phyloP scores from a whole-genome alignment of 2,888 invertebrate genomes.

The Mongoloraphidia duomilia region DNA sequence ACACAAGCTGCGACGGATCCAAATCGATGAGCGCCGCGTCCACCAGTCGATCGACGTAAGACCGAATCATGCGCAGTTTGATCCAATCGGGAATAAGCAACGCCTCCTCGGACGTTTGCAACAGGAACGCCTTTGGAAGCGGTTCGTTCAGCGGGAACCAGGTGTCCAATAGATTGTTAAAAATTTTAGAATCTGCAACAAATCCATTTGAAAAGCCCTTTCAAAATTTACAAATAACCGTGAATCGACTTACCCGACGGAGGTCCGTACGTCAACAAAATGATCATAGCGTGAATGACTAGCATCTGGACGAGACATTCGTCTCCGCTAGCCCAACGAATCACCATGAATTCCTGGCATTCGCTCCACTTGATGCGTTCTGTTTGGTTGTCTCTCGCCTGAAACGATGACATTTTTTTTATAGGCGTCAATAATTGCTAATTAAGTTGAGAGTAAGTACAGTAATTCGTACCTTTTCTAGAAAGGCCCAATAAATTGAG shows the following conservation, averaged over 20 bases:
- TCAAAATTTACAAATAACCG: too few species aligned
- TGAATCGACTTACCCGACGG: slow-evolving; percentile 21
- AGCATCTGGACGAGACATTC: slow-evolving; percentile 64
- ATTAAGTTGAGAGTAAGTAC: neutral
- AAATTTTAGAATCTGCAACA: slow-evolving; percentile 24
- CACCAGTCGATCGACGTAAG: slow-evolving; percentile 64
- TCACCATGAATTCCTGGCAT: slow-evolving; percentile 58
- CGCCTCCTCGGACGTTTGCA: slow-evolving; percentile 69
- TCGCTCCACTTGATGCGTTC: slow-evolving; percentile 48
- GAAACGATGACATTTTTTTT: slow-evolving; percentile 9
- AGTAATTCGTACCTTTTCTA: slow-evolving; percentile 40
- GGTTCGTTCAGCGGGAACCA: slow-evolving; percentile 70
- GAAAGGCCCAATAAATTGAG: slow-evolving; percentile 58
- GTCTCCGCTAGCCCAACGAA: slow-evolving; percentile 63
- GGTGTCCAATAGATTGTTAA: slow-evolving; percentile 52
- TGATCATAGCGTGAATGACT: slow-evolving; percentile 72
- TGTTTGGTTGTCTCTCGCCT: slow-evolving; percentile 45
- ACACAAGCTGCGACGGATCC: slow-evolving; percentile 74
- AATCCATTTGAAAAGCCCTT: slow-evolving; percentile 17
- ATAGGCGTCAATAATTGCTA: neutral
- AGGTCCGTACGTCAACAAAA: slow-evolving; percentile 59
- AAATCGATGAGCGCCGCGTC: slow-evolving; percentile 76
- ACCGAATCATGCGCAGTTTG: slow-evolving; percentile 72
- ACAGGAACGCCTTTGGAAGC: slow-evolving; percentile 63
- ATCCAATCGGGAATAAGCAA: slow-evolving; percentile 85